Evolutionary conservation across 2,888 invertebrate genomes (phyloP), one percentile per base, ranked within the genome.

Genomic region (Nemotelus pantherinus): DNA sequence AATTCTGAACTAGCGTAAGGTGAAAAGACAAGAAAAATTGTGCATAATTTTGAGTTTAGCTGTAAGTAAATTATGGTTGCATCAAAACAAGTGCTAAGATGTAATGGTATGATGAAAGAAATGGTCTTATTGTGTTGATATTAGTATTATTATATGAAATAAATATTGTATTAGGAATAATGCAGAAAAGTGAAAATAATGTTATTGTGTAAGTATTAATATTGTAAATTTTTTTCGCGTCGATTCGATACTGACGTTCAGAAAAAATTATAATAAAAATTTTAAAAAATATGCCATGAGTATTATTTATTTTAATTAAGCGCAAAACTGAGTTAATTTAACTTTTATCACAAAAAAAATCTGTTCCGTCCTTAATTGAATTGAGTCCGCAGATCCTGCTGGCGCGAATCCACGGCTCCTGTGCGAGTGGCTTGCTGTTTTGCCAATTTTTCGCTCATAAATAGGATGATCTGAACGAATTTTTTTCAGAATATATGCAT

Each of bases 41-140:
- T 78, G 78, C 68, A 76, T 76, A 78, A 60, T 25, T 76, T 53
- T 65, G 80, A 71, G 78, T 64, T 80, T 77, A 78, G 55, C 74
- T 76, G 67, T 80, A 79, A 76, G 65, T 76, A 65, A 76, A 76
- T 76, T 76, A 76, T 64, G 45, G 55, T 77, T 81, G 78, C 77
- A 80, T 79, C 55, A 77, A 81, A 77, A 63, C 25, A 75, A 78
- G 63, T n/a, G 67, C 60, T 55, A 44, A 60, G 67, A 60, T 60
- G 48, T 55, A 70, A 78, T 64, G 45, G 65, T 50, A 43, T 63
- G 53, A 75, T 48, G 45, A 78, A 44, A 65, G 47, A 68, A 68
- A 50, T 50, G 6, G 80, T 82, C 81, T 81, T 81, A 80, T 81
- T 82, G 82, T 81, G 82, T 82, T 82, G 81, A 82, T 82, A 82